Evolutionary conservation across 1,140 invertebrate species (phyloP).

Genomic region (Drosophila bocqueti): DNA sequence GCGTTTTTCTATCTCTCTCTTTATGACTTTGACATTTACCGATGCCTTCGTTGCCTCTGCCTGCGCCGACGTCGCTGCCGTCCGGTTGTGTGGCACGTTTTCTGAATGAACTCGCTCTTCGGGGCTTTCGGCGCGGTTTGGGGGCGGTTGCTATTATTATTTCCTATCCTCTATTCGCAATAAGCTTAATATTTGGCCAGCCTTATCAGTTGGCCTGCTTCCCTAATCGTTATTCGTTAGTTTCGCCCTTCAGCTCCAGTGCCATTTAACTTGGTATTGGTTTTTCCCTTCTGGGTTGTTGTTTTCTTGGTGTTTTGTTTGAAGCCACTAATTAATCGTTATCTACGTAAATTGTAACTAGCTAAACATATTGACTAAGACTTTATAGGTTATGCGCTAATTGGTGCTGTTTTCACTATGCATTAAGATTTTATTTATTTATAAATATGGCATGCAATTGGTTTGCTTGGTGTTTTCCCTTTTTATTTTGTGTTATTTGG

Average conservation of each 20-base stretch:
- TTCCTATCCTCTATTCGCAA: constrained; percentile 69
- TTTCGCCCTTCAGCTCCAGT: constrained; percentile 34
- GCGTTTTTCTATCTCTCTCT: constrained; percentile 34
- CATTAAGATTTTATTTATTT: constrained; percentile 51
- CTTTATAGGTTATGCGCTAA: constrained; percentile 71
- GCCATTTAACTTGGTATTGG: constrained; percentile 67
- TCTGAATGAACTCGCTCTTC: constrained; percentile 76
- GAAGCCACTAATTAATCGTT: constrained; percentile 74
- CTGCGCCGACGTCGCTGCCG: constrained; percentile 30
- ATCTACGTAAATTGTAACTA: constrained; percentile 72
- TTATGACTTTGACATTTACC: constrained; percentile 79
- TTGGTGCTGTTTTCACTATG: constrained; percentile 74
- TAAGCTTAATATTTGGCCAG: constrained; percentile 65
- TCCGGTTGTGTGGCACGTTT: constrained; percentile 76
- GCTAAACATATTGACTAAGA: constrained; percentile 75
- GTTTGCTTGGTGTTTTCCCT: constrained; percentile 67
- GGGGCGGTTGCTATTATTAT: constrained; percentile 50
- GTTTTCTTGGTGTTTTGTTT: constrained; percentile 76
- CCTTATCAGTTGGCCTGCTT: constrained; percentile 62
- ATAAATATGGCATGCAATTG: constrained; percentile 34
- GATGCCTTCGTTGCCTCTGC: constrained; percentile 22
- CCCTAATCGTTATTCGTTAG: constrained; percentile 79
- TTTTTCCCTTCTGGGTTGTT: constrained; percentile 51
- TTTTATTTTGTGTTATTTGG: constrained; percentile 38
- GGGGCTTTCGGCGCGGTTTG: constrained; percentile 35